Conservation (phyloP, 1,140 invertebrate species). For the Bombus difficillimus region DNA sequence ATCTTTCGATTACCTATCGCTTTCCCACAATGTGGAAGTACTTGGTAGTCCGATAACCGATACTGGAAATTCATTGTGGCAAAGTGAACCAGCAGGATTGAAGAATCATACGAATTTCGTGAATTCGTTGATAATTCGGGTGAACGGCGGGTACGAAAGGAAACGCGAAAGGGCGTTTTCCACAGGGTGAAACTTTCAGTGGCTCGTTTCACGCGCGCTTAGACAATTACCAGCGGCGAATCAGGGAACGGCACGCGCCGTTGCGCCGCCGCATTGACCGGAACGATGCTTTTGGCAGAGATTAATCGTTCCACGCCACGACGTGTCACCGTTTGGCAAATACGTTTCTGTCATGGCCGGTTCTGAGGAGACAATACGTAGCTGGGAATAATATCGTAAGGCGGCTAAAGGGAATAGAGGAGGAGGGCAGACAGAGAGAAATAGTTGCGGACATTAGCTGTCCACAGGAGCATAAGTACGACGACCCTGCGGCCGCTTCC, state of each 20-base stretch:
- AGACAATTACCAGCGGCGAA: slow-evolving; percentile 26
- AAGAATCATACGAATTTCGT: background rate
- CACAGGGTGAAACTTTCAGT: slow-evolving; percentile 14
- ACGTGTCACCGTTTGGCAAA: slow-evolving; percentile 60
- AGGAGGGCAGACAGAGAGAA: slow-evolving; percentile 64
- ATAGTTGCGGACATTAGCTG: slow-evolving; percentile 78
- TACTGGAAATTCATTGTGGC: background rate
- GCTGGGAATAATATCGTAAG: slow-evolving; percentile 65
- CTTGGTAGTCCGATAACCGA: background rate
- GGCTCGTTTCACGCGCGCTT: slow-evolving; percentile 47
- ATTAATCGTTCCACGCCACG: slow-evolving; percentile 42
- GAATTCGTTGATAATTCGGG: background rate
- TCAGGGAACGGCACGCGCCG: slow-evolving; percentile 22
- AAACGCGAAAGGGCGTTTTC: background rate
- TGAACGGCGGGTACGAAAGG: background rate
- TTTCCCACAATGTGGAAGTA: no score
- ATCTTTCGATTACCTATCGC: no score
- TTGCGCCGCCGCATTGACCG: slow-evolving; percentile 17
- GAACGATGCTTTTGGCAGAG: slow-evolving; percentile 45
- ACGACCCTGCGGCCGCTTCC: slow-evolving; percentile 49
- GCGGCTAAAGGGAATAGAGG: slow-evolving; percentile 27
- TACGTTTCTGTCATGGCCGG: slow-evolving; percentile 36
- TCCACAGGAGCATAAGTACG: slow-evolving; percentile 73
- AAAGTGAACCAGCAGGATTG: background rate
- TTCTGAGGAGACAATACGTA: slow-evolving; percentile 52